Conservation (phyloP, 2,797 vertebrate genomes). For the Diplodus sargus region DNA sequence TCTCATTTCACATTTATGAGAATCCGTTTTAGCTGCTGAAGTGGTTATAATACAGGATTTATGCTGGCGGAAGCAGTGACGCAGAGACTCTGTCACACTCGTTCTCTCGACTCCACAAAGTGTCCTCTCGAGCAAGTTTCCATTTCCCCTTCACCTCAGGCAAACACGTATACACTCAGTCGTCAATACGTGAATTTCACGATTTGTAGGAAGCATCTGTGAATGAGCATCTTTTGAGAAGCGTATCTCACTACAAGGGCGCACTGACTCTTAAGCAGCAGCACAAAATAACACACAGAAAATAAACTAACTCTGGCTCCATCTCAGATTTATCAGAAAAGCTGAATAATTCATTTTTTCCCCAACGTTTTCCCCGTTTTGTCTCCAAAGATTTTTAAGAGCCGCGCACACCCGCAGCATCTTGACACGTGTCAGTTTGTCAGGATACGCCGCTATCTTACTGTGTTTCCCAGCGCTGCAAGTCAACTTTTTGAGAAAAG, state of each 20-base stretch:
- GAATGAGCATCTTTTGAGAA: constrained; percentile 47
- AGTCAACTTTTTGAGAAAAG: not conserved
- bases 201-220: constrained; percentile 42
- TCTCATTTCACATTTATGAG: constrained; percentile 73
- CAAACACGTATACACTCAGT: constrained; percentile 8
- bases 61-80: constrained; percentile 42
- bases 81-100: constrained; percentile 7
- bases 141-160: constrained; percentile 5
- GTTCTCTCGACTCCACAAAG: constrained; percentile 2
- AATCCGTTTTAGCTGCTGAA: constrained; percentile 55
- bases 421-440: constrained; percentile 1
- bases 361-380: not conserved
- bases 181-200: constrained; percentile 28
- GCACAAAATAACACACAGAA: constrained; percentile 42
- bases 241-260: constrained; percentile 49
- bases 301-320: constrained; percentile 33
- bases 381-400: not conserved
- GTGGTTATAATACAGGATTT: constrained; percentile 55
- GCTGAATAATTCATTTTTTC: not conserved
- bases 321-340: constrained; percentile 18
- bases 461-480: not conserved
- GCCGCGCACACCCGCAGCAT: not conserved
- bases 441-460: not conserved
- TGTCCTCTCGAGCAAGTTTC: not conserved
- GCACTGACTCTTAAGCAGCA: constrained; percentile 66